A percentile compares a stretch with the other conserved stretches of the same genome.
These are phyloP conservation scores for Julus scandinavius DNA, from an alignment of 2,888 invertebrate species.

Conservation along the genomic window DNA sequence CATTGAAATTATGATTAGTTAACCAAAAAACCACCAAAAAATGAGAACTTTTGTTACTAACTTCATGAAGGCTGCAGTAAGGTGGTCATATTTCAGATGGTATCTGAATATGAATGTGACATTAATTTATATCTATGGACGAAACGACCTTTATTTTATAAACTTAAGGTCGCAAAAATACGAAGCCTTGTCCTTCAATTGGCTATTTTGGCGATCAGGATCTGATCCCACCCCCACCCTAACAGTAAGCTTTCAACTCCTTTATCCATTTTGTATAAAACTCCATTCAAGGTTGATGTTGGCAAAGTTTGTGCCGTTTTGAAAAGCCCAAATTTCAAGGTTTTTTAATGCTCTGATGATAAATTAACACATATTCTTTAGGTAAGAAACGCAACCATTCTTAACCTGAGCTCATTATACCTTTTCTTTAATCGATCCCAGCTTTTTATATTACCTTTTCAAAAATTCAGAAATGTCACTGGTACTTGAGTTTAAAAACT, in stretches of 20 bases:
- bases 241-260: not conserved
- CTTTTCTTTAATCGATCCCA: not conserved
- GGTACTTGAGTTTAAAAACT: not conserved
- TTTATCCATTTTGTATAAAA: not conserved
- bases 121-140: not conserved
- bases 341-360: not conserved
- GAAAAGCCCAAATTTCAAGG: conserved; percentile 34
- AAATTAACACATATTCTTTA: not conserved
- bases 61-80: not conserved
- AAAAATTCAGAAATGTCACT: not conserved
- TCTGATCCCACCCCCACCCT: conserved; percentile 9
- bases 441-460: not conserved
- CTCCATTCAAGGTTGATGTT: not conserved
- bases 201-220: not conserved
- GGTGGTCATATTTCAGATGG: conserved; percentile 34
- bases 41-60: not conserved
- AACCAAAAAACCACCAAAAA: not conserved
- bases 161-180: not conserved
- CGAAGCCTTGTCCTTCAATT: conserved; percentile 40
- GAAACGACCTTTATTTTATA: conserved; percentile 27
- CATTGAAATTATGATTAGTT: not conserved
- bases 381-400: not conserved
- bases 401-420: not conserved
- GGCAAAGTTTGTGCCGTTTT: not conserved
- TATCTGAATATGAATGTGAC: conserved; percentile 12